Percentiles rank a stretch among this genome's conserved stretches.
phyloP scores from a whole-genome alignment of 2,888 invertebrate species.

The Marasmarcha lunaedactyla region DNA sequence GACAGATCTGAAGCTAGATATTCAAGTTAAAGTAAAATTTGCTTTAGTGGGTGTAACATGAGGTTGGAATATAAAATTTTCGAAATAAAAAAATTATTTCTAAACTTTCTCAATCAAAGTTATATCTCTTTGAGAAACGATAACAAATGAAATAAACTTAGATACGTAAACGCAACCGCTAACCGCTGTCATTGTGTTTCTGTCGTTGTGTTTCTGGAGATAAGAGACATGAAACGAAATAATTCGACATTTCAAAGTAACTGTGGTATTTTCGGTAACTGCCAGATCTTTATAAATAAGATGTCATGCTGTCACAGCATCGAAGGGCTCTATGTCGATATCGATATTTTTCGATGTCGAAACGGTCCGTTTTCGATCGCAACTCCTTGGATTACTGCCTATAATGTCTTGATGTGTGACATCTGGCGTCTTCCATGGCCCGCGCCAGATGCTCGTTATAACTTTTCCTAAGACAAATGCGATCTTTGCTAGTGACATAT shows the following conservation, averaged over 20 bases:
- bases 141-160: too few species aligned
- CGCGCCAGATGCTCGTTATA: conserved; percentile 44
- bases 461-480: conserved; percentile 28
- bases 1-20: too few species aligned
- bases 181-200: too few species aligned
- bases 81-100: too few species aligned
- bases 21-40: too few species aligned
- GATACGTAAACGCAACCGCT: too few species aligned
- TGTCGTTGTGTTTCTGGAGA: too few species aligned
- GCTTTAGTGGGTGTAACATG: too few species aligned
- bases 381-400: conserved; percentile 50
- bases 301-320: conserved; percentile 4
- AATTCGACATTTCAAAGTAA: conserved; percentile 19
- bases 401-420: conserved; percentile 60
- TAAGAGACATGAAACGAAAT: neutral
- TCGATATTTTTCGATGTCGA: conserved; percentile 17
- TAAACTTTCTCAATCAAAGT: too few species aligned
- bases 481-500: conserved; percentile 26
- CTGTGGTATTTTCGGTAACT: neutral
- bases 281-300: neutral
- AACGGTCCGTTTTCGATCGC: conserved; percentile 41
- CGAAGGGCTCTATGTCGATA: conserved; percentile 6
- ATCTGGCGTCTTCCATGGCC: conserved; percentile 34
- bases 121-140: too few species aligned
- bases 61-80: too few species aligned